Conservation (phyloP, 2,888 invertebrate genomes). For the Campoplex nolae region DNA sequence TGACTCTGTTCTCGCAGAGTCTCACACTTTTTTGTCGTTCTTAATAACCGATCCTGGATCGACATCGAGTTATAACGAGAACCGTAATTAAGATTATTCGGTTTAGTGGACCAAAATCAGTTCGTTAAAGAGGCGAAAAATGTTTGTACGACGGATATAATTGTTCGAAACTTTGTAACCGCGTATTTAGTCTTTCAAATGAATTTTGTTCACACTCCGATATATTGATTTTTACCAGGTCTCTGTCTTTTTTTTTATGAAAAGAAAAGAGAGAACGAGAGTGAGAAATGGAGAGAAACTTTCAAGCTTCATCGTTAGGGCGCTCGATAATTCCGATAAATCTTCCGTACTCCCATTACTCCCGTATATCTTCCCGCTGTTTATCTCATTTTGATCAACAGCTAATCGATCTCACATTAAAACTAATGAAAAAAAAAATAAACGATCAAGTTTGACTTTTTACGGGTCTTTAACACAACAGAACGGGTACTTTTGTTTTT, state of each 20-base stretch:
- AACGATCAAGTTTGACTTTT: conserved; percentile 16
- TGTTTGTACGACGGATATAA: neutral
- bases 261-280: conserved; percentile 14
- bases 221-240: conserved; percentile 3
- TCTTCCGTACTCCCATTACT: conserved; percentile 58
- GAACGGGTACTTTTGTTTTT: conserved; percentile 48
- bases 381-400: conserved; percentile 40
- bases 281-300: conserved; percentile 19
- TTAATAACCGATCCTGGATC: neutral
- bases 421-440: conserved; percentile 5
- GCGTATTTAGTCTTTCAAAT: neutral
- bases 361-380: conserved; percentile 64
- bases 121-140: neutral
- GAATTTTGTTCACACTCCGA: neutral
- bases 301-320: conserved; percentile 41
- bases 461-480: conserved; percentile 23
- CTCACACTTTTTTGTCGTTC: neutral
- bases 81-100: neutral
- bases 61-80: neutral
- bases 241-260: conserved; percentile 9
- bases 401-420: conserved; percentile 58
- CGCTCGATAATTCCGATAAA: conserved; percentile 59
- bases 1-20: neutral
- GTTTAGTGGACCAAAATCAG: conserved; percentile 8
- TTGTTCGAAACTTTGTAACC: conserved; percentile 1